phyloP scores from a whole-genome alignment of 2,888 invertebrate genomes.

The Alcis repandata region DNA sequence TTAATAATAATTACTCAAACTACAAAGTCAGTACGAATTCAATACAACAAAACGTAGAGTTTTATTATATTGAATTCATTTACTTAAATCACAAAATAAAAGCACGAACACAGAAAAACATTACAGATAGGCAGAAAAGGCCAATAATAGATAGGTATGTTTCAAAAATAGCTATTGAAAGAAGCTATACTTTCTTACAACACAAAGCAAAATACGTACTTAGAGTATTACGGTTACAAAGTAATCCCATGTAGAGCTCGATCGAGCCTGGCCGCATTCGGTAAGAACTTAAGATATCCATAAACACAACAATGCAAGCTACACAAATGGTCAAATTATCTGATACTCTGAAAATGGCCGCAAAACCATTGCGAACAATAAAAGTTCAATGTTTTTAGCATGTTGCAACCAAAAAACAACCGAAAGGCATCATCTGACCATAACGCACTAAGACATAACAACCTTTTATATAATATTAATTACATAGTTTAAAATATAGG shows the following conservation, averaged over 20 bases:
- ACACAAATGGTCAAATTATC: constrained; percentile 28
- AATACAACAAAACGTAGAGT: too few relatives aligned
- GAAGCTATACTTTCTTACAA: too few relatives aligned
- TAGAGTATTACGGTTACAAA: background rate
- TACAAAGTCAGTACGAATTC: too few relatives aligned
- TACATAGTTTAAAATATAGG: too few relatives aligned
- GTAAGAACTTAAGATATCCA: constrained; percentile 26
- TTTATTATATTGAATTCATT: too few relatives aligned
- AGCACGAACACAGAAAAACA: too few relatives aligned
- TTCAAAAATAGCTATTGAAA: background rate
- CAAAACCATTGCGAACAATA: constrained; percentile 31
- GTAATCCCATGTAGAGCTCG: background rate
- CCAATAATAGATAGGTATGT: too few relatives aligned
- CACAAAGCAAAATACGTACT: too few relatives aligned
- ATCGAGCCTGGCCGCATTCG: constrained; percentile 7
- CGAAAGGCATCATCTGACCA: background rate
- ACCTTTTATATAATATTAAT: background rate
- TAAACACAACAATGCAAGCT: constrained; percentile 22
- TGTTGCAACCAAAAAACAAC: constrained; percentile 6
- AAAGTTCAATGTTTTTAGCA: constrained; percentile 32
- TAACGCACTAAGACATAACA: background rate
- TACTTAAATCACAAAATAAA: too few relatives aligned
- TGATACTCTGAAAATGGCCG: constrained; percentile 34
- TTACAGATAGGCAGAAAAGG: too few relatives aligned
- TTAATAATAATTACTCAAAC: too few relatives aligned